Base-by-base conservation (phyloP, 1,140 invertebrate species). In the Pararge aegeria region DNA sequence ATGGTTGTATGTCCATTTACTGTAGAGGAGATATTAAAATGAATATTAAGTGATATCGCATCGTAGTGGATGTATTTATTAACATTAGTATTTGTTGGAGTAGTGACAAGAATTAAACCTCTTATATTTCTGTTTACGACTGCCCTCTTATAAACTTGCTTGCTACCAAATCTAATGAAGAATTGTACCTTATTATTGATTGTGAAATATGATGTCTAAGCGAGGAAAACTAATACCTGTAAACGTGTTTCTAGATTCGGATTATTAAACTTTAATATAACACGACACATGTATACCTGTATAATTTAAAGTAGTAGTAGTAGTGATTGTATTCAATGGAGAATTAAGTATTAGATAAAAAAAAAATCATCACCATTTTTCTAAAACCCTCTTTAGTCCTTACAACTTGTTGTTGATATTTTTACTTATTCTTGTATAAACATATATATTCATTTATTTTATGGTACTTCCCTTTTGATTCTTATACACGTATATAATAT, bases 1-100 rank as follows among this genome's bases (percentile, higher is more conserved):
- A 79, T 58, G 75, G 75, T 80, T 87, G 71, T 84, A 81, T 84
- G 84, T 87, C 84, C 84, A 87, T 87, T 86, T 87, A 87, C 75
- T 75, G 78, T 87, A 87, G 83, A 58, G 52, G 19, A 34, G 30
- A 64, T 66, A 62, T 60, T 27, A 73, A 48, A 68, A 61, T 75
- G 60, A 65, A 75, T 73, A 68, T 73, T 69, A 72, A 64, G 61
- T 73, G 65, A 73, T 74, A 75, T 68, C 55, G 62, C 60, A 64
- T 54, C 42, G 73, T 70, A 76, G 68, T 59, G 51, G 34, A 46
- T 52, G 7, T 24, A 55, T 52, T 51, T 50, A 52, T 49, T 44
- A 34, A 64, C 16, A 49, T 57, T 73, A 67, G 48, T 74, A 67
- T 75, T 61, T 76, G 80, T 83, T 83, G 62, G 70, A 62, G 80